These are phyloP conservation scores for Diacarnus erythraeanus DNA, from an alignment of 37 sponge, comb jelly and placozoan species.

Conservation along the genomic window DNA sequence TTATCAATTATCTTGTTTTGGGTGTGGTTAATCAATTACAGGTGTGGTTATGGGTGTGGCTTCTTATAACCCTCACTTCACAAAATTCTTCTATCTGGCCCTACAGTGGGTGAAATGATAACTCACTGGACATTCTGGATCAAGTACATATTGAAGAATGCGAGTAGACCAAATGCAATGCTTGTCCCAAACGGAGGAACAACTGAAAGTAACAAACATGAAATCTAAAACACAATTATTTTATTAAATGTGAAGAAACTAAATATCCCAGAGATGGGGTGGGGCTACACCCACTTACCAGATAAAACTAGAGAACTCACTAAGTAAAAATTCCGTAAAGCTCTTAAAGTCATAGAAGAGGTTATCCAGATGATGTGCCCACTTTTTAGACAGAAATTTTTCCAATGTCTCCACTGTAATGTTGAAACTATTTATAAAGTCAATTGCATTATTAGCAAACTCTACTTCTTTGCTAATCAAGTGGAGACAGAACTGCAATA, in stretches of 20 bases:
- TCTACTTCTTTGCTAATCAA: not conserved
- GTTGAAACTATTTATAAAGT: slow-evolving; percentile 36
- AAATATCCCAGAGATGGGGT: no score
- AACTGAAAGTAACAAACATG: not conserved
- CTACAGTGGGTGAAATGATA: no score
- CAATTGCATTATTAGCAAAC: not conserved
- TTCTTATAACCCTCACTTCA: no score
- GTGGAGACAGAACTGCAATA: not conserved
- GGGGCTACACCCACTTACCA: no score
- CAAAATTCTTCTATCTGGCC: no score
- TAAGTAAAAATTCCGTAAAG: slow-evolving; percentile 19
- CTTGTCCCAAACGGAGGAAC: slow-evolving; percentile 4
- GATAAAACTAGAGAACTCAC: no score
- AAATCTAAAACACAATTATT: no score
- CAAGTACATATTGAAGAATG: slow-evolving; percentile 47
- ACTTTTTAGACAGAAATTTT: slow-evolving; percentile 7
- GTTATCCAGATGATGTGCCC: slow-evolving; percentile 10
- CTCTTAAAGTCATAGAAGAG: slow-evolving; percentile 22
- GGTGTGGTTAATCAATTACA: no score
- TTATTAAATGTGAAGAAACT: no score
- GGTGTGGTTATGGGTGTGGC: no score
- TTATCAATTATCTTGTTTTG: no score
- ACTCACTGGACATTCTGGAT: slow-evolving; percentile 40
- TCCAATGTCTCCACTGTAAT: slow-evolving; percentile 43
- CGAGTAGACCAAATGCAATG: not conserved